These are phyloP conservation scores for Eupithecia abbreviata DNA, from an alignment of 2,888 invertebrate species.

Conservation along the genomic window DNA sequence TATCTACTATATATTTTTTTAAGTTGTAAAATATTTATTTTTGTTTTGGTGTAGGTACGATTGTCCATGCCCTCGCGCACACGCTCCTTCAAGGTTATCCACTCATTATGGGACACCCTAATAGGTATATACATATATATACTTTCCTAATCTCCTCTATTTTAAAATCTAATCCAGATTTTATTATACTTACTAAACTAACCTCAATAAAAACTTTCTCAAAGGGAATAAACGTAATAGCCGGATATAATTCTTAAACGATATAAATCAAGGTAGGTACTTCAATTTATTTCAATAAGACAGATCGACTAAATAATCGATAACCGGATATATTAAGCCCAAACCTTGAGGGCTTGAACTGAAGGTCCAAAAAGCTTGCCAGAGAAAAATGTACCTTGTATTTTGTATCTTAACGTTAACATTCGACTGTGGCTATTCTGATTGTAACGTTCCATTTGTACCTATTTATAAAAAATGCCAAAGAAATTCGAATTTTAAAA, in stretches of 20 bases:
- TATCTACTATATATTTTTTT: no score
- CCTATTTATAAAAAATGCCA: neutral
- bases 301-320: neutral
- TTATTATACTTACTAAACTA: no score
- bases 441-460: neutral
- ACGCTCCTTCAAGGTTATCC: no score
- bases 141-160: no score
- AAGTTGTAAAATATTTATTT: no score
- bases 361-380: neutral
- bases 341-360: conserved; percentile 5
- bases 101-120: no score
- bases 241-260: neutral
- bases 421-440: neutral
- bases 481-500: conserved; percentile 5
- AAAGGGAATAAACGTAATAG: neutral
- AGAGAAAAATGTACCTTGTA: neutral
- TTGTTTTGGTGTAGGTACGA: no score
- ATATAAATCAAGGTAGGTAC: neutral
- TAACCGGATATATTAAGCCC: neutral
- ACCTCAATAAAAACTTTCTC: neutral
- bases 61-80: no score
- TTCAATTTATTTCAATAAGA: neutral
- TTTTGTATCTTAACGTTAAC: fast-evolving
- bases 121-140: no score
- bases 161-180: no score